phyloP scores from a whole-genome alignment of 2,888 invertebrate genomes.

The Dolichomitus sp. region DNA sequence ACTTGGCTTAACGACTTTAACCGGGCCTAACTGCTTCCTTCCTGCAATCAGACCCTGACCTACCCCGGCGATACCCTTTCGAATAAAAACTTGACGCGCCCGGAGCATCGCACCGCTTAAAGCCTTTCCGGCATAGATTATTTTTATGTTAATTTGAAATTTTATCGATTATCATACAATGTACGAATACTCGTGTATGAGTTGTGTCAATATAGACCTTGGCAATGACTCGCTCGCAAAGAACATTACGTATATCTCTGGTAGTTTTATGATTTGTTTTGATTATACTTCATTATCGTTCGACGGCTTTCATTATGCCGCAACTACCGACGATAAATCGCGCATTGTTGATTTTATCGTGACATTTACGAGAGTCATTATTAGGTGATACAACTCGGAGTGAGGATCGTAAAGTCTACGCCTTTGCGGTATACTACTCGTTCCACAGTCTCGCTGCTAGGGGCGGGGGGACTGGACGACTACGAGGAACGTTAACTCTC shows the following conservation, averaged over 20 bases:
- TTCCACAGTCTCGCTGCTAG: constrained; percentile 69
- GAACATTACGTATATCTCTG: constrained; percentile 44
- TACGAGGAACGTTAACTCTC: constrained; percentile 40
- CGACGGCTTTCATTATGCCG: constrained; percentile 81
- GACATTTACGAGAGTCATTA: constrained; percentile 86
- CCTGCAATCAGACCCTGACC: constrained; percentile 86
- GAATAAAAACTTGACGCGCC: constrained; percentile 36
- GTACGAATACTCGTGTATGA: background rate
- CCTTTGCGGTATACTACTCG: constrained; percentile 80
- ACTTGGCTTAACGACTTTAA: constrained; percentile 86
- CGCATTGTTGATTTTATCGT: constrained; percentile 85
- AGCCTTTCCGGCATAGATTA: background rate
- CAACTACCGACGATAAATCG: constrained; percentile 83
- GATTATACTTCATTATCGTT: constrained; percentile 84
- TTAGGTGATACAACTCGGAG: constrained; percentile 83
- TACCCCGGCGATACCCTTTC: constrained; percentile 71
- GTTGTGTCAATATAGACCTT: constrained; percentile 45
- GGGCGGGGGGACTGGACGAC: constrained; percentile 74
- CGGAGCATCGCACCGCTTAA: constrained; percentile 18
- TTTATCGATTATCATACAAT: background rate
- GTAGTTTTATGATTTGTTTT: constrained; percentile 84
- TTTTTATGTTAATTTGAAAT: constrained; percentile 5
- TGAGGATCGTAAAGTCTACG: constrained; percentile 83
- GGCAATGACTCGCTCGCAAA: constrained; percentile 46
- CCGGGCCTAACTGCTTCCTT: constrained; percentile 86